phyloP scores from a whole-genome alignment of 2,888 invertebrate species.

The Rhabditophanes sp. region DNA sequence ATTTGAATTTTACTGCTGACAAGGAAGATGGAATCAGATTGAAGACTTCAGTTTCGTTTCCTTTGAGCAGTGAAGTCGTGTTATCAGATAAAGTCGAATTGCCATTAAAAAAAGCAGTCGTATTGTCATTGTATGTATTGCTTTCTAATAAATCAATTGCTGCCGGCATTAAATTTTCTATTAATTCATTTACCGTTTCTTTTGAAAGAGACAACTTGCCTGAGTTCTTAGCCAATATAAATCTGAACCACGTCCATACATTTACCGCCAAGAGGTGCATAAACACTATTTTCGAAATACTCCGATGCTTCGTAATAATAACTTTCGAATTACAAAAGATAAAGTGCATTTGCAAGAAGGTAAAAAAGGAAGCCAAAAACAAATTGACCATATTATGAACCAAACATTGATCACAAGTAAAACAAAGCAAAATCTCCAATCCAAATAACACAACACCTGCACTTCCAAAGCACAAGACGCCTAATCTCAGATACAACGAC shows the following conservation, averaged over 20 bases:
- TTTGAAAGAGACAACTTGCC: conserved; percentile 7
- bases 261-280: conserved; percentile 41
- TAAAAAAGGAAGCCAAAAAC: conserved; percentile 33
- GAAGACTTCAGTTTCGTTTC: neutral
- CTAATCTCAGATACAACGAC: conserved; percentile 34
- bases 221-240: conserved; percentile 35
- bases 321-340: conserved; percentile 43
- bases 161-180: neutral
- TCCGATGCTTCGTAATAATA: neutral
- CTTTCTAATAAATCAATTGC: neutral
- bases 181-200: neutral
- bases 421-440: conserved; percentile 36
- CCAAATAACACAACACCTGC: conserved; percentile 39
- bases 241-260: conserved; percentile 42
- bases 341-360: conserved; percentile 43
- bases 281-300: conserved; percentile 5
- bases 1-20: conserved; percentile 3
- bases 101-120: too few relatives aligned
- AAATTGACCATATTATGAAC: conserved; percentile 26
- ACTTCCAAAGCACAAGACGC: conserved; percentile 38
- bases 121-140: neutral
- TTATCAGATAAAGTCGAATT: too few relatives aligned
- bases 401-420: conserved; percentile 20
- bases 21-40: too few relatives aligned
- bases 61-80: conserved; percentile 5